These are phyloP conservation scores for Parthenolecanium corni DNA, from an alignment of 2,888 invertebrate species.

Conservation along the genomic window DNA sequence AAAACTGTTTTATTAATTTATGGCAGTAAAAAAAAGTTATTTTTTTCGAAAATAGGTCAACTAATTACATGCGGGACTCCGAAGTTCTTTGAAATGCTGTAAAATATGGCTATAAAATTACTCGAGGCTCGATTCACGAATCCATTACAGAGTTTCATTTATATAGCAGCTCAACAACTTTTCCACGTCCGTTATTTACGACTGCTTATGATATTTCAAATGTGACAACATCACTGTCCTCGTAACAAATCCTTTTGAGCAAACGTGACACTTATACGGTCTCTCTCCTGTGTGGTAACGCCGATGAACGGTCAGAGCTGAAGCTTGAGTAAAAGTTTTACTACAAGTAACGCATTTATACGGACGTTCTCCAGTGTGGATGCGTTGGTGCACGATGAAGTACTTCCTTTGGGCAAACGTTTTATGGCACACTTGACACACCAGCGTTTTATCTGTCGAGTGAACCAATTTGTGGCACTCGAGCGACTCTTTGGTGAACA, in stretches of 20 bases:
- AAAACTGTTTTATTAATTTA: too few species aligned
- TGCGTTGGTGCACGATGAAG: conserved; percentile 31
- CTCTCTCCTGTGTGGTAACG: conserved; percentile 31
- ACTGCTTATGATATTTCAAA: conserved; percentile 20
- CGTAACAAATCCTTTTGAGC: conserved; percentile 30
- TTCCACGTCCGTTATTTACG: too few species aligned
- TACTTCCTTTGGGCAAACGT: conserved; percentile 30
- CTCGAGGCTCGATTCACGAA: too few species aligned
- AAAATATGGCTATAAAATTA: too few species aligned
- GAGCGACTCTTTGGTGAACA: conserved; percentile 16
- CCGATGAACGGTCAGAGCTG: conserved; percentile 29
- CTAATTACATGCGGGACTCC: too few species aligned
- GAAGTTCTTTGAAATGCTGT: too few species aligned
- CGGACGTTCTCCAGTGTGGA: conserved; percentile 31
- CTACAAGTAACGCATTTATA: conserved; percentile 30
- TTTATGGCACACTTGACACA: conserved; percentile 31
- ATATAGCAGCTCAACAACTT: too few species aligned
- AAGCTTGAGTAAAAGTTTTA: conserved; percentile 31
- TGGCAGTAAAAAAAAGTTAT: too few species aligned
- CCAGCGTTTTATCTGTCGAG: conserved; percentile 29
- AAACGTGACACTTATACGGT: conserved; percentile 31
- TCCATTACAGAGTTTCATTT: too few species aligned
- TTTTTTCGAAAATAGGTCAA: too few species aligned
- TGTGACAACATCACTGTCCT: conserved; percentile 26
- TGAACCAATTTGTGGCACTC: conserved; percentile 28